Base-by-base conservation (phyloP, 1,140 invertebrate genomes). In the Hylaeus volcanicus region DNA sequence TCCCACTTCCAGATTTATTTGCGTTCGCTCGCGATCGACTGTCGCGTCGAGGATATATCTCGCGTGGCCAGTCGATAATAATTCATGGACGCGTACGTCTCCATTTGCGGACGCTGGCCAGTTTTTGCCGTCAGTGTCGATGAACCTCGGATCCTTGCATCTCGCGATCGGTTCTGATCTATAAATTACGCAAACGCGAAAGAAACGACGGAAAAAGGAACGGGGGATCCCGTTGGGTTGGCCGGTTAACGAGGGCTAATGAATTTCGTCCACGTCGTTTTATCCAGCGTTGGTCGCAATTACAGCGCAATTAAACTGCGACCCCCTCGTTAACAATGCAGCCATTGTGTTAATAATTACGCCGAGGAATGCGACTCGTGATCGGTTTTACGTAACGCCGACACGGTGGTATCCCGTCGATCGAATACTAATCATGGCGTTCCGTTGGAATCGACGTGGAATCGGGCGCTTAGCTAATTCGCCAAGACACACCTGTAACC, bases 271-370 rank as follows among this genome's bases (percentile, higher is more conserved):
- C 58, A 48, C 75, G 68, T 43, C 75, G 11, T 71, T 63, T 51
- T 39, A 53, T 78, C 68, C 58, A n/a, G 58, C 48, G 39, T 63
- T 43, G 12, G 41, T 45, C 1, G 75, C 75, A 63, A 78, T 78
- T 78, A 78, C n/a, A 61, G 48, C 12, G 12, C 39, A 61, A 78
- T 78, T 72, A 78, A 71, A 55, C 75, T 63, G 63, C 51, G 68
- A 63, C 68, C 66, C 11, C 6, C n/a, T 72, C 45, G 48, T 72
- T 61, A 70, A 78, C 58, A 71, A 78, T 63, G 45, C 75, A 63
- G 2, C 75, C 75, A 78, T 78, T 78, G 75, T 78, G 68, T 71
- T 64, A 78, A 78, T 78, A 78, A 78, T 78, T 72, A 72, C 66
- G 75, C 48, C 39, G 26, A 26, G 75, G 68, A 71, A 78, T 72